Evolutionary conservation across 2,888 invertebrate genomes (phyloP).

Genomic region (Liodrosophila aerea): DNA sequence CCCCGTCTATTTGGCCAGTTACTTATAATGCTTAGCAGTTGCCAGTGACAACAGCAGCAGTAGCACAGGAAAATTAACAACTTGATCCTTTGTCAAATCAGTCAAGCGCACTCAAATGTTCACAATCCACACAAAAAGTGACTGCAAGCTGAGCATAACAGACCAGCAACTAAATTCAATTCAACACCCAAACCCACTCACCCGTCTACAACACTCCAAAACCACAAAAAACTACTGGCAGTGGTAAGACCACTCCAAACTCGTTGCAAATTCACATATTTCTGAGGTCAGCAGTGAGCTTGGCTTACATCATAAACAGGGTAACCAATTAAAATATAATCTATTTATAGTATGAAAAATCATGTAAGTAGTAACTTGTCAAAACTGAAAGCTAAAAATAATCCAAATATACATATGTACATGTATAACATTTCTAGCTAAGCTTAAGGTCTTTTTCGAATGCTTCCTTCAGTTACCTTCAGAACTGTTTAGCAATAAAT

Average conservation of each 20-base stretch:
- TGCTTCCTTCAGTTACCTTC: too few relatives aligned
- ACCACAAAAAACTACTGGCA: background rate
- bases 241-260: conserved; percentile 17
- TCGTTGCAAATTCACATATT: conserved; percentile 50
- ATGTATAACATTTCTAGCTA: too few relatives aligned
- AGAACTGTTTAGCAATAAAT: too few relatives aligned
- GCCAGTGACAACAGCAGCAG: conserved; percentile 47
- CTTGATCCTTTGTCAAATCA: conserved; percentile 79
- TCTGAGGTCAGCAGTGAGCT: conserved; percentile 38
- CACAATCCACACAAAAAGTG: conserved; percentile 50
- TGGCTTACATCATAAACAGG: too few relatives aligned
- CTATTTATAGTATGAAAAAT: too few relatives aligned
- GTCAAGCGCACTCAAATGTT: conserved; percentile 66
- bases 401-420: too few relatives aligned
- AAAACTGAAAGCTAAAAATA: too few relatives aligned
- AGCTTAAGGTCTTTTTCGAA: too few relatives aligned
- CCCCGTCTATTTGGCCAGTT: conserved; percentile 35
- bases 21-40: conserved; percentile 29
- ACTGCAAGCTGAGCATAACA: conserved; percentile 34
- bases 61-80: conserved; percentile 68
- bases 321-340: too few relatives aligned
- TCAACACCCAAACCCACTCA: background rate
- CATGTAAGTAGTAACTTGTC: too few relatives aligned
- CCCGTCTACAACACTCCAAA: too few relatives aligned
- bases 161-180: conserved; percentile 20